Evolutionary conservation across 2,113 vertebrate genomes (phyloP), one percentile per base, ranked within the genome.

Genomic region (Perca fluviatilis): DNA sequence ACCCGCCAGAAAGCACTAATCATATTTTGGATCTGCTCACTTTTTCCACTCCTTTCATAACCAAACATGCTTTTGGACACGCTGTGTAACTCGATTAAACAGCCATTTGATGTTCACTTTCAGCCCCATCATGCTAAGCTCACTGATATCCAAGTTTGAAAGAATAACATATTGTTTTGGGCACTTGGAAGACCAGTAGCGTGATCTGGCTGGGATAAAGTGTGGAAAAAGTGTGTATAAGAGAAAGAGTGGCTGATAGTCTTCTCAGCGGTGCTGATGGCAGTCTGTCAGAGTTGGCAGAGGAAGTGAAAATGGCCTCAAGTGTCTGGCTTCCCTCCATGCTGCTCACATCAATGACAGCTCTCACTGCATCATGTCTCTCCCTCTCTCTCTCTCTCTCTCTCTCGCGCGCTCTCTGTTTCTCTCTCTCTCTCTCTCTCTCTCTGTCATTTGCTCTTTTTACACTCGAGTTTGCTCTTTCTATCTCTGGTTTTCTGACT

Each of bases 121-220:
- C 86, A 84, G 88, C 80, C 68, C 91, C 80, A 91, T 93, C 87
- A 84, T 85, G 87, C 91, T 91, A 91, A 83, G 79, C 90, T 88
- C 77, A 36, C 72, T 79, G 80, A 86, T 88, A 77, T 92, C 82
- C 86, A 88, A 84, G 77, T 92, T 87, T 87, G 88, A 91, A 82
- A 92, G 88, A 93, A 92, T 90, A 89, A 79, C 91, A 93, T 91
- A 93, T 92, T 94, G 93, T 93, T 93, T 93, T 74, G 90, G 81
- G 71, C 74, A 83, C 81, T 89, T 90, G 89, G 90, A 91, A 88
- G 85, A 82, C 89, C 77, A 77, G 83, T 77, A 51, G 77, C 43
- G 53, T 64, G 78, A 73, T 88, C 88, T 84, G 90, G 86, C 88
- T 84, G 78, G 84, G 82, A 87, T 74, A 82, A 74, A 90, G 88